A percentile compares a stretch with the other conserved stretches of the same genome.
Conservation (phyloP, 2,797 vertebrate species). For the Melanotaenia boesemani region DNA sequence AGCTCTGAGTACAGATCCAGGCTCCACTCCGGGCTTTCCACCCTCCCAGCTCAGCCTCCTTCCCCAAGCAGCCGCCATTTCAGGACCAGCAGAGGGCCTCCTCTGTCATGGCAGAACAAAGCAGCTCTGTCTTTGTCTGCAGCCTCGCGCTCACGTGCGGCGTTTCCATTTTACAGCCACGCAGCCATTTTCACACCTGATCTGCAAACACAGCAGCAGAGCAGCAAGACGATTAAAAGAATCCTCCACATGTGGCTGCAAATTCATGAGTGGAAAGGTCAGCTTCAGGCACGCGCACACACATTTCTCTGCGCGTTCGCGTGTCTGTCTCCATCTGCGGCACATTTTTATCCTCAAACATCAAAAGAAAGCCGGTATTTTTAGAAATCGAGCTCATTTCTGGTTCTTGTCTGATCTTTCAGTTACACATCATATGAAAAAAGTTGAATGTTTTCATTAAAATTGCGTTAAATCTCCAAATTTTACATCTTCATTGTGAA, state of each 20-base stretch:
- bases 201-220: background rate
- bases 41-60: slow-evolving; percentile 13
- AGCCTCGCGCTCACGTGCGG: slow-evolving; percentile 21
- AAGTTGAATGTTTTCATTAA: no score
- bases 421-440: no score
- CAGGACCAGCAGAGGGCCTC: slow-evolving; percentile 51
- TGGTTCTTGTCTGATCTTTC: no score
- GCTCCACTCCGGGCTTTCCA: slow-evolving; percentile 39
- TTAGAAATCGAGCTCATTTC: no score
- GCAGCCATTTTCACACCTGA: background rate
- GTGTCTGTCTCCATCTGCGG: background rate
- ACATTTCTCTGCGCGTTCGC: background rate
- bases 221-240: background rate
- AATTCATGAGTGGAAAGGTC: slow-evolving; percentile 42
- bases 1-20: slow-evolving; percentile 48
- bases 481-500: background rate
- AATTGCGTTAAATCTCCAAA: no score
- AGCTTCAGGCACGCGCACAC: slow-evolving; percentile 23
- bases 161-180: background rate
- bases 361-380: background rate
- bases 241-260: slow-evolving; percentile 6
- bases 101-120: slow-evolving; percentile 64
- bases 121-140: slow-evolving; percentile 67
- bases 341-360: slow-evolving; percentile 21
- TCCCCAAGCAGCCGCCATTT: slow-evolving; percentile 59